Evolutionary conservation across 92 coral and sea anemone species (phyloP), one percentile per base, ranked within the genome.

Genomic region (Paragorgia papillata): DNA sequence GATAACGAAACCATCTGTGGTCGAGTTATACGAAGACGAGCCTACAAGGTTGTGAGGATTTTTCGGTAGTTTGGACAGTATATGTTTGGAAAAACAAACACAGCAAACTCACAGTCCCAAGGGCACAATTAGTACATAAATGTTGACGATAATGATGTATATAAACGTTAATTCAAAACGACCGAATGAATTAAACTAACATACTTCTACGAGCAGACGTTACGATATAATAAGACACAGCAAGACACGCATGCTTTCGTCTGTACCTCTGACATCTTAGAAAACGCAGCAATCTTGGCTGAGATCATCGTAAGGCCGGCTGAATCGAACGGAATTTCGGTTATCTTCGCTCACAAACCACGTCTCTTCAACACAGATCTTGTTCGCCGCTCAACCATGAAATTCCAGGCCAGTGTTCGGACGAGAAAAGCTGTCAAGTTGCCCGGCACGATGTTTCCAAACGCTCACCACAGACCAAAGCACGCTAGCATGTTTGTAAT

Each of bases 261-360:
- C 31, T 68, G 13, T 64, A 68, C 75, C 75, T 68, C 58, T 22
- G 75, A 25, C 57, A 68, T 68, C 75, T 68, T 48, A 7, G 75
- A 27, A 48, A 44, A 68, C 60, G 39, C 41, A 20, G 75, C 12
- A 29, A 68, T 41, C 29, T 53, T 66, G 15, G 55, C 73, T 3
- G 73, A 22, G 30, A 28, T 25, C 21, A 57, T 41, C 75, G 54
- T 44, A 44, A 6, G 54, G 25, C 34, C 59, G 46, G 27, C 43
- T 4, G 43, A 37, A 37, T 37, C 33, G 19, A 35, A 66, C 73
- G 46, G 51, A 33, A 35, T 17, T 40, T 3, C 15, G 26, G 37
- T 9, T 43, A 17, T 33, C 41, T 27, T 20, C 34, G 58, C 48
- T 48, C 34, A 54, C 39, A 12, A 6, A 64, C 53, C 71, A 64